These are phyloP conservation scores for Pangasius larnaudii DNA, from an alignment of 2,797 vertebrate species.

Conservation along the genomic window DNA sequence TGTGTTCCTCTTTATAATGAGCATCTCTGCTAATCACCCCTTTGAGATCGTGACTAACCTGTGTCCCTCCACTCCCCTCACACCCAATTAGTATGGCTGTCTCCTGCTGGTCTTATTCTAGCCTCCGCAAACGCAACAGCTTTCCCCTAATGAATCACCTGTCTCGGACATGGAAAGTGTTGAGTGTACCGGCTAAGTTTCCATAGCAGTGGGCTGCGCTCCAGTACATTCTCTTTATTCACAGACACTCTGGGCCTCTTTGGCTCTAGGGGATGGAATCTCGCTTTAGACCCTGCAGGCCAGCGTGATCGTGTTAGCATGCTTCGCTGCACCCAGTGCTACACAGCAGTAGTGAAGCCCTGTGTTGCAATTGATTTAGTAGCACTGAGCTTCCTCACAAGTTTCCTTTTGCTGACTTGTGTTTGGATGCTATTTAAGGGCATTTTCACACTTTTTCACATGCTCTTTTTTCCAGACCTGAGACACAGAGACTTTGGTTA, in stretches of 20 bases:
- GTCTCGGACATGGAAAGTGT: slow-evolving; percentile 27
- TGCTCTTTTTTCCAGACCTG: background rate
- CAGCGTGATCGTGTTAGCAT: slow-evolving; percentile 19
- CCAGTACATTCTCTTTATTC: slow-evolving; percentile 43
- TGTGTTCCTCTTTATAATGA: slow-evolving; percentile 47
- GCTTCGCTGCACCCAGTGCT: background rate
- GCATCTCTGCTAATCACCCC: background rate
- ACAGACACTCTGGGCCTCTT: slow-evolving; percentile 21
- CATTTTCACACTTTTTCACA: slow-evolving; percentile 16
- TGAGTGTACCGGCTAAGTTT: slow-evolving; percentile 39
- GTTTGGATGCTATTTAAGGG: background rate
- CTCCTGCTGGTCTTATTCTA: slow-evolving; percentile 39
- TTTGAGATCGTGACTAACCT: slow-evolving; percentile 27
- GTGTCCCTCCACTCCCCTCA: background rate
- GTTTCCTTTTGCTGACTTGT: background rate
- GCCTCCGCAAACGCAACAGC: slow-evolving; percentile 23
- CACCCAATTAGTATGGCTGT: slow-evolving; percentile 37
- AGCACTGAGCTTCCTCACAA: background rate
- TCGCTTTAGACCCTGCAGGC: slow-evolving; percentile 7
- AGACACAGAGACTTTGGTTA: background rate
- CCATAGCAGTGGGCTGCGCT: slow-evolving; percentile 27
- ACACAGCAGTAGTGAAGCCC: slow-evolving; percentile 19
- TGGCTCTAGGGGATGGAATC: slow-evolving; percentile 11
- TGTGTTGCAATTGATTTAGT: slow-evolving; percentile 6
- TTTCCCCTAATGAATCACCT: slow-evolving; percentile 30